phyloP scores from a whole-genome alignment of 2,888 invertebrate genomes.

The Drosophila robusta region DNA sequence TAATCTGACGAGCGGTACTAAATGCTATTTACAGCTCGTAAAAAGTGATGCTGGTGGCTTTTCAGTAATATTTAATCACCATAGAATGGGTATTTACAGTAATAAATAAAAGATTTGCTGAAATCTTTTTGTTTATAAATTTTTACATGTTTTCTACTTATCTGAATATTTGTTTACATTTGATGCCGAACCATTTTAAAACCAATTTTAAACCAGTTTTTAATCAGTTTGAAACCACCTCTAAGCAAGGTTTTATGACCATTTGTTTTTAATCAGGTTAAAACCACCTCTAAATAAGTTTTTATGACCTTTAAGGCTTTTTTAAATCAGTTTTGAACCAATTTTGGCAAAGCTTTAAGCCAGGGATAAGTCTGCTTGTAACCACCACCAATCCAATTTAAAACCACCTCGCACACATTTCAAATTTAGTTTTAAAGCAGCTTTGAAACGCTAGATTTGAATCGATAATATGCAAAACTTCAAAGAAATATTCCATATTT shows the following conservation, averaged over 20 bases:
- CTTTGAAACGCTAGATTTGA: background rate
- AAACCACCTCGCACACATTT: no score
- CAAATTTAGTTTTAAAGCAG: no score
- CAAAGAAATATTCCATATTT: no score
- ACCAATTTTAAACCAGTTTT: background rate
- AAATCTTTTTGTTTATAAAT: background rate
- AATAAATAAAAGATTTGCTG: background rate
- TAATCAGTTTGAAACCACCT: no score
- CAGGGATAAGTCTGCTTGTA: no score
- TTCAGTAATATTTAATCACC: constrained; percentile 10
- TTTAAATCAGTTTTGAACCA: background rate
- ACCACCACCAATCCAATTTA: no score
- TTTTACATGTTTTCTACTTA: no score
- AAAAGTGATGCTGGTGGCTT: constrained; percentile 28
- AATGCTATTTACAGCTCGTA: constrained; percentile 38
- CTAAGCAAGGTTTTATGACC: no score
- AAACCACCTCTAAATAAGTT: no score
- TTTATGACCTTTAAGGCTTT: background rate
- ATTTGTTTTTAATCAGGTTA: background rate
- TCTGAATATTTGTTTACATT: no score
- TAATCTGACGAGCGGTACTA: constrained; percentile 4
- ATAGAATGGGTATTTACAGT: background rate
- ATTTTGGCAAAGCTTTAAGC: background rate
- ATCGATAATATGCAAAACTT: no score
- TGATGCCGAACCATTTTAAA: no score